These are phyloP conservation scores for Erebia epiphron DNA, from an alignment of 2,888 invertebrate species.

Conservation along the genomic window DNA sequence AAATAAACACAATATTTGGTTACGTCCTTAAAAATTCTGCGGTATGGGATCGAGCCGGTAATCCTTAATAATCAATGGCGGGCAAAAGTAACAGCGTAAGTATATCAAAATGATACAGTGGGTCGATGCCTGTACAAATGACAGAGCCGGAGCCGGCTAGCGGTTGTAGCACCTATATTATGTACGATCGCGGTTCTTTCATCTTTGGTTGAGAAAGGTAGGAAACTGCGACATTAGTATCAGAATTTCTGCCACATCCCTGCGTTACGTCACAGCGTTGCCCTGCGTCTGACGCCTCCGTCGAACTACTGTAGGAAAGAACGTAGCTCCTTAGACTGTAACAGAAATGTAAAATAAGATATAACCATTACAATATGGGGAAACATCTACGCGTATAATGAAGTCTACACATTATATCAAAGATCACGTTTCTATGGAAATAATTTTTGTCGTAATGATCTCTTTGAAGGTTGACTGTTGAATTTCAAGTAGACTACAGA, in stretches of 20 bases:
- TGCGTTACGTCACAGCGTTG: no score
- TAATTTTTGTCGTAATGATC: constrained; percentile 62
- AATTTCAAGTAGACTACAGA: constrained; percentile 60
- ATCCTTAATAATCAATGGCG: constrained; percentile 1
- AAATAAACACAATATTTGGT: not conserved
- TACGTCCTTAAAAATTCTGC: not conserved
- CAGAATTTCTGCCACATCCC: no score
- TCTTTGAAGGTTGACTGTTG: constrained; percentile 65
- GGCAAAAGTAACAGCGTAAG: not conserved
- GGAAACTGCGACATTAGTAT: no score
- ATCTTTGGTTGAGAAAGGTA: no score
- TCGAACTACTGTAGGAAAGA: no score
- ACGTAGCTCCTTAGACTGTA: no score
- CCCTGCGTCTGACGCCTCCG: no score
- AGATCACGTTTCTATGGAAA: constrained; percentile 57
- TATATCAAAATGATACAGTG: no score
- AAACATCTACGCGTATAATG: constrained; percentile 29
- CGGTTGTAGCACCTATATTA: no score
- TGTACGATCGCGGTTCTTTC: no score
- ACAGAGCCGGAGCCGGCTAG: no score
- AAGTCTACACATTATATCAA: constrained; percentile 44
- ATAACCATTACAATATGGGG: constrained; percentile 26
- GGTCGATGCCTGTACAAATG: no score
- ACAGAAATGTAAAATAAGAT: not conserved
- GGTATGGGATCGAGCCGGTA: not conserved